Evolutionary conservation across 2,888 invertebrate genomes (phyloP), one percentile per base, ranked within the genome.

Genomic region (Pocota personata): DNA sequence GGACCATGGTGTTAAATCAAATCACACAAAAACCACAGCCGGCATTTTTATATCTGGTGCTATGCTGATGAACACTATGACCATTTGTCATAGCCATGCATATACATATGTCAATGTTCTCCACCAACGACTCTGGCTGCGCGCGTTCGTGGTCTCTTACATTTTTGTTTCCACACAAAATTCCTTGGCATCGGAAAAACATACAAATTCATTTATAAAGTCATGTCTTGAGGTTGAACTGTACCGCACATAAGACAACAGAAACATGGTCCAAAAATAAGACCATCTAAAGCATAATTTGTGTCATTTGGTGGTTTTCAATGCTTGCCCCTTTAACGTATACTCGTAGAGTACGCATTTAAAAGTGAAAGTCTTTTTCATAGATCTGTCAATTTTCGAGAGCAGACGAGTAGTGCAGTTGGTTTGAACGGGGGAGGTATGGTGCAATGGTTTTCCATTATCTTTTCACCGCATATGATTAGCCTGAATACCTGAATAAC

Each of bases 331-430:
- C 50, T 57, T 57, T 64, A n/a, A 12, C n/a, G 62, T 62, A 32
- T 60, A 27, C n/a, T n/a, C 4, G 7, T 3, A 7, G 5, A 6
- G 21, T 32, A 71, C 78, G 79, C 79, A 73, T 75, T 64, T 19
- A 66, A 80, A 84, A 84, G 84, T 84, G 84, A 84, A 84, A 84
- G 84, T 71, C 69, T 79, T 79, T 83, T 83, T 83, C 55, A 58
- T 75, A 75, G 64, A 79, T 84, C 84, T 84, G 84, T 84, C 84
- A 84, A 50, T 69, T 64, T 75, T 48, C 73, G 73, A 43, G 69
- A 75, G 57, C 55, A 73, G 79, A 83, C 79, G 72, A 67, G 60
- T 50, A 30, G 37, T 64, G 21, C 40, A n/a, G n/a, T 12, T 2
- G 30, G 8, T 6, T 1, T 10, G 10, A 8, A 16, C 12, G 16